phyloP scores from a whole-genome alignment of 2,797 vertebrate genomes.

The Spatula versicolor region DNA sequence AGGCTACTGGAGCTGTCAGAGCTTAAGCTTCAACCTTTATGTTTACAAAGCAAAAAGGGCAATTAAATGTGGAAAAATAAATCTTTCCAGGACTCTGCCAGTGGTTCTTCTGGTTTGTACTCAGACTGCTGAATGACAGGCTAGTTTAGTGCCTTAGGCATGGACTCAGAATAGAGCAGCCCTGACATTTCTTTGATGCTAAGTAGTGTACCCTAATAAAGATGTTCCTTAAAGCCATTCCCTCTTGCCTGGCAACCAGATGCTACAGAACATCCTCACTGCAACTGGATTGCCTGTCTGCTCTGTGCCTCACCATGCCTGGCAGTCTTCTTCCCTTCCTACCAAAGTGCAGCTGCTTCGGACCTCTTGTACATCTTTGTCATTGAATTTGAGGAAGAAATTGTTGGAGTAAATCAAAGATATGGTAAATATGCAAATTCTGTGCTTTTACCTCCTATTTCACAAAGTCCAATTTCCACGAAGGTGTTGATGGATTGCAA shows the following conservation, averaged over 20 bases:
- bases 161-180: slow-evolving; percentile 20
- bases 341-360: neutral
- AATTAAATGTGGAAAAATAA: slow-evolving; percentile 81
- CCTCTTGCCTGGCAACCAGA: neutral
- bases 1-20: slow-evolving; percentile 75
- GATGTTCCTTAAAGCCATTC: slow-evolving; percentile 51
- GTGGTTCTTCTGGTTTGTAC: slow-evolving; percentile 43
- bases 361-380: neutral
- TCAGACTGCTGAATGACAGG: slow-evolving; percentile 71
- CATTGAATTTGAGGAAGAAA: neutral
- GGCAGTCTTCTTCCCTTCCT: neutral
- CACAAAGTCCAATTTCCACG: neutral
- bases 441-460: neutral
- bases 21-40: slow-evolving; percentile 77
- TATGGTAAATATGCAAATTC: neutral
- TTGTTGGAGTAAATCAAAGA: neutral
- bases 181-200: slow-evolving; percentile 73
- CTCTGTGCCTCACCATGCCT: neutral
- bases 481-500: neutral
- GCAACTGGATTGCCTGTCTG: neutral
- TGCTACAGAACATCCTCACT: neutral
- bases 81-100: slow-evolving; percentile 63
- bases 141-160: slow-evolving; percentile 30
- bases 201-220: slow-evolving; percentile 43
- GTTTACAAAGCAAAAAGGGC: slow-evolving; percentile 83